Percentiles rank a stretch among this genome's conserved stretches.
Evolutionary conservation across 2,888 invertebrate species (phyloP).

Genomic region (Troglohyphantes excavatus): DNA sequence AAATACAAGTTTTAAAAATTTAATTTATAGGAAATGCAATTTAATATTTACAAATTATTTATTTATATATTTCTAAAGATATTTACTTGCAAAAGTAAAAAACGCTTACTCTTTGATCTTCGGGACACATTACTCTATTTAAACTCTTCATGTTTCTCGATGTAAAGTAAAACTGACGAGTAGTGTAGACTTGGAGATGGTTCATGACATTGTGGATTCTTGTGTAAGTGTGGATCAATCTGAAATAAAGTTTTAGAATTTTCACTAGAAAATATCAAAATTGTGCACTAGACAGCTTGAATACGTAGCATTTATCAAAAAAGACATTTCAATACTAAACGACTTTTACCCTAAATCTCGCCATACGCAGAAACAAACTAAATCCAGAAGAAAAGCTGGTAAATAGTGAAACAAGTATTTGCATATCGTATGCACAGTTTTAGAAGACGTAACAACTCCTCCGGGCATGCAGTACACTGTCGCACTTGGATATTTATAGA

Average conservation of each 20-base stretch:
- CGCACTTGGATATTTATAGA: slow-evolving; percentile 73
- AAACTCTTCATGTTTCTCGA: slow-evolving; percentile 28
- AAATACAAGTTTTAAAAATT: no score
- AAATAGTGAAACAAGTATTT: slow-evolving; percentile 86
- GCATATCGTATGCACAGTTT: slow-evolving; percentile 50
- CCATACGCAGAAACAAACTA: slow-evolving; percentile 81
- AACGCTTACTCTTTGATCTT: slow-evolving; percentile 18
- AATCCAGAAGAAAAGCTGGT: slow-evolving; percentile 91
- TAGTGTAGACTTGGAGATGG: slow-evolving; percentile 57
- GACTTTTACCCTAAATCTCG: neutral
- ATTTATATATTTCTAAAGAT: no score
- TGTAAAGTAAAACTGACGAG: slow-evolving; percentile 17
- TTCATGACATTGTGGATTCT: slow-evolving; percentile 55
- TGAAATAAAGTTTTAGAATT: slow-evolving; percentile 30
- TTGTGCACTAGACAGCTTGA: no score
- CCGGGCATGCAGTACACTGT: slow-evolving; percentile 77
- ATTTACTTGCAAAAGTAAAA: no score
- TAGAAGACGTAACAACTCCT: slow-evolving; percentile 71
- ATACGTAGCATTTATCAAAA: no score
- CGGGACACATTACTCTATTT: neutral
- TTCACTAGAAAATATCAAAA: no score
- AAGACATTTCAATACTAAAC: no score
- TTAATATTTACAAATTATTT: no score
- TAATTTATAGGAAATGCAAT: no score
- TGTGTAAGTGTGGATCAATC: slow-evolving; percentile 10